Base-by-base conservation (phyloP, 2,797 vertebrate genomes). In the Pseudochaenichthys georgianus region DNA sequence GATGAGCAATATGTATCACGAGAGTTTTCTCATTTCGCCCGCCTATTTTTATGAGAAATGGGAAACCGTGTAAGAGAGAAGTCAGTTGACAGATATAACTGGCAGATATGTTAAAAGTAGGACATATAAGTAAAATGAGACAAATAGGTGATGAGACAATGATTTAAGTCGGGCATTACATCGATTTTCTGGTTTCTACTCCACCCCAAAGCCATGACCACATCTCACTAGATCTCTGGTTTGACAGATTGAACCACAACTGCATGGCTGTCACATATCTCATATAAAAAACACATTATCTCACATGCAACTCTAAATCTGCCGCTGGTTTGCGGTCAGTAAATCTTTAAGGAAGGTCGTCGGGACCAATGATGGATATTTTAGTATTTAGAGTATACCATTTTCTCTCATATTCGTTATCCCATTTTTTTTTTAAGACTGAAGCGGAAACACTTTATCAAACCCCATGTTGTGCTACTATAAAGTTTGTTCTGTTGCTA, bases 261-360 rank as follows among this genome's bases (percentile, higher is more conserved):
- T 58, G 63, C n/a, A 17, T 19, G n/a, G 19, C 52, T 59, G 42
- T 21, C 53, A 59, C 13, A 48, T 62, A 38, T 57, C n/a, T 67
- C 57, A 50, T 21, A 61, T 13, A 31, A 50, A 17, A 64, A 31
- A 16, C 45, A 58, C 46, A 66, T 55, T 19, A 50, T 23, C 43
- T 23, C 52, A 48, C 65, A 28, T 46, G 19, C 15, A 9, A 5
- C 31, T 45, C 45, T 19, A 31, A 5, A 11, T 73, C 38, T 67
- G 5, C 9, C 42, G 47, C 58, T 62, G 55, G 6, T 34, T 9
- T 43, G 58, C 43, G 42, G 43, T 57, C 50, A 51, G 50, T 45
- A 17, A 17, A 2, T 60, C n/a, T 3, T 19, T 17, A 48, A 58
- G 5, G 19, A 46, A 10, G 10, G 19, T 17, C 1, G 9, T 23